Base-by-base conservation (phyloP, 2,888 invertebrate species). In the Aspidapion aeneum region DNA sequence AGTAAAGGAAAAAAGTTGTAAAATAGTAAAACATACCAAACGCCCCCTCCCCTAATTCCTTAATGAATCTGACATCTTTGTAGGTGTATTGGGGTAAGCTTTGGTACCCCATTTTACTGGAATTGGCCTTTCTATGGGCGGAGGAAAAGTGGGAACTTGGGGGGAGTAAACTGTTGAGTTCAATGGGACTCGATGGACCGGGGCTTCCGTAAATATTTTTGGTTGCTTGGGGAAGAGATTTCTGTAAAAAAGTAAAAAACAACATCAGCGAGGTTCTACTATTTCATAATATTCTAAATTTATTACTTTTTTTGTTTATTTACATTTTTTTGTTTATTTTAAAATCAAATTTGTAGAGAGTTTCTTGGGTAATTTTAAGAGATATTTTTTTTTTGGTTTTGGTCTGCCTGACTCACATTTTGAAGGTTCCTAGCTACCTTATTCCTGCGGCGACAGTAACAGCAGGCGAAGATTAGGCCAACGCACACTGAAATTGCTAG, bases 11-110 rank as follows among this genome's bases (percentile, higher is more conserved):
- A n/a, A n/a, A n/a, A n/a, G n/a, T n/a, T n/a, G n/a, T n/a, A n/a
- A n/a, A n/a, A n/a, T n/a, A n/a, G n/a, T n/a, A n/a, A n/a, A n/a
- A 72, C 78, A 80, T 82, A 80, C 98, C 98, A 79, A 97, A 98
- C 22, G 96, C 96, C 12, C 98, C 97, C 82, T 97, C 96, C 19
- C 97, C 97, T 22, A 98, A 82, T 79, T 96, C 94, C 77, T 96
- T 94, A 56, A 94, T 84, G 76, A 96, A 94, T 68, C 89, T 86
- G 0, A 95, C 90, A 78, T 93, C 91, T 64, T 91, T 88, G 64
- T 94, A 82, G 0, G 92, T 90, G 77, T 94, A 95, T 73, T 96
- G 96, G 1, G 93, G 89, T 54, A 95, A 90, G 72, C 90, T 77
- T 66, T 78, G 79, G 62, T 77, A 74, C 21, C 73, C 75, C 59